Evolutionary conservation across 2,797 vertebrate species (phyloP), one percentile per base, ranked within the genome.

Genomic region (Tympanoctomys barrerae): DNA sequence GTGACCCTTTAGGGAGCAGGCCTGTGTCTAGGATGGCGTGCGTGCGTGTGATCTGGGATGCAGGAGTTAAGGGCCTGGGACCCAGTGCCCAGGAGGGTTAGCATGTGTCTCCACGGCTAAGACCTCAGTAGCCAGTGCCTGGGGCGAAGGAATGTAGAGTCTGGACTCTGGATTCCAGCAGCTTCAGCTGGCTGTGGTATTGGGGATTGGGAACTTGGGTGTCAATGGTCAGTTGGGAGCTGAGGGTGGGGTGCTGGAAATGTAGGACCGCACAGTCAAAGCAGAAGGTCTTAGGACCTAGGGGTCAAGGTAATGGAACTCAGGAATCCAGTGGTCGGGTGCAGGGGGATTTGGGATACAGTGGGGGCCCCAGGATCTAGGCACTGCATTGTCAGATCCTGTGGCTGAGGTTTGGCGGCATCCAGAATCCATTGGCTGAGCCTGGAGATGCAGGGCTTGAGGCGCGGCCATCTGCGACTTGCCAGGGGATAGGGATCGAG

Each of bases 331-430:
- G 90, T 42, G 54, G 54, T 3, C 18, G 75, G 9, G 46, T 22
- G 81, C 59, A 81, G 78, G 95, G 78, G 95, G 70, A 82, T 89
- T 79, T 87, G 81, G 62, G 87, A 85, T 93, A 95, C 85, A 85
- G 96, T 49, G 9, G 70, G 73, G 52, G 18, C 4, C 87, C 81
- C 36, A 49, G 90, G 89, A 87, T 86, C 79, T 49, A 54, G 82
- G 92, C 83, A 42, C 36, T 59, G 66, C 31, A 78, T 2, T 26
- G 68, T 66, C 68, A 62, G 92, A 90, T 49, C 82, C 64, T 0
- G 81, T 42, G 86, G 77, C 83, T 77, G 89, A 82, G 93, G 95
- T 80, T 88, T 95, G 89, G 94, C 42, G 71, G 73, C 28, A 90
- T 85, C 70, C 90, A 77, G 91, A 85, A 73, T 88, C 64, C 79